These are phyloP conservation scores for Lutraria lutraria DNA, from an alignment of 2,888 invertebrate species.

Conservation along the genomic window DNA sequence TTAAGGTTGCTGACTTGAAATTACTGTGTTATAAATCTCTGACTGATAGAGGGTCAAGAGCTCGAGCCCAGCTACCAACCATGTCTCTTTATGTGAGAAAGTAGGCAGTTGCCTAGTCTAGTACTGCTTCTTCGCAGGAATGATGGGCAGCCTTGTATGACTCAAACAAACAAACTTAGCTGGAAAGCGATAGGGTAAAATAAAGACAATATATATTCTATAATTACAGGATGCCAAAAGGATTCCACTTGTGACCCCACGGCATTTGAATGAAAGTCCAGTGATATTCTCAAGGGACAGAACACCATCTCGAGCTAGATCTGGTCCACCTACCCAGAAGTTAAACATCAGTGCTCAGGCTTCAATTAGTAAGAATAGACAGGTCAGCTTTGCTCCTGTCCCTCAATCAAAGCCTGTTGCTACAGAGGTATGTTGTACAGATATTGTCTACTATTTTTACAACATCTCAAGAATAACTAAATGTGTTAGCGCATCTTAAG, in stretches of 20 bases:
- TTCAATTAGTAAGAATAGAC: constrained; percentile 76
- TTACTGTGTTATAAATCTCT: too few relatives aligned
- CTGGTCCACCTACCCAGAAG: constrained; percentile 77
- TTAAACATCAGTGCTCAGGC: constrained; percentile 73
- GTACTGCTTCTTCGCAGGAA: too few relatives aligned
- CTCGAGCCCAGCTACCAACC: too few relatives aligned
- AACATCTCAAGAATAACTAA: too few relatives aligned
- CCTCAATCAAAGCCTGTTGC: neutral
- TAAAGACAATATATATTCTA: neutral
- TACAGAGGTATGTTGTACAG: neutral
- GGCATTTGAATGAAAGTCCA: constrained; percentile 55
- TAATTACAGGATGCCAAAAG: constrained; percentile 90
- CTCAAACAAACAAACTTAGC: too few relatives aligned
- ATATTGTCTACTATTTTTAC: neutral
- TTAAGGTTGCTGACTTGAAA: too few relatives aligned
- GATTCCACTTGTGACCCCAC: constrained; percentile 88
- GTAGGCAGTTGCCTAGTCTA: too few relatives aligned
- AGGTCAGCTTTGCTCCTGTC: constrained; percentile 49
- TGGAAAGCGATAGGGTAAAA: too few relatives aligned
- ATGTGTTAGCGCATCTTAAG: too few relatives aligned
- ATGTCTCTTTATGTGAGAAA: too few relatives aligned
- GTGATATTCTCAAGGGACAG: constrained; percentile 57
- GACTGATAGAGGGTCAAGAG: too few relatives aligned
- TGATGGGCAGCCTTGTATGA: too few relatives aligned
- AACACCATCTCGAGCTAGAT: constrained; percentile 30